Conservation (phyloP, 2,113 vertebrate genomes). For the Henicopernis longicauda region DNA sequence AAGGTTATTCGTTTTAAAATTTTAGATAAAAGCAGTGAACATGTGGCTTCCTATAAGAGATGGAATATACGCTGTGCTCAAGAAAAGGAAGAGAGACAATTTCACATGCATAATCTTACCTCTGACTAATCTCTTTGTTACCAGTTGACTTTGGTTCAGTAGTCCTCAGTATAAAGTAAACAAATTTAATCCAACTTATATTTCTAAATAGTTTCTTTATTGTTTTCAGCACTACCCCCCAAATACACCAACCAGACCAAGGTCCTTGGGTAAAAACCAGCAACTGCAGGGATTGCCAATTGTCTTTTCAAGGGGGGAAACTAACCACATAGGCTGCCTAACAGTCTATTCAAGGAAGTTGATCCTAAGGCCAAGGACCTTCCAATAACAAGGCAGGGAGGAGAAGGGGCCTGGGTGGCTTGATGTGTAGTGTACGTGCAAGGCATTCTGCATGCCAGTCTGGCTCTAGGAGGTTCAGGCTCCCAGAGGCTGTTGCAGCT, state of each 20-base stretch:
- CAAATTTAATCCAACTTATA: neutral
- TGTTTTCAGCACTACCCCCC: neutral
- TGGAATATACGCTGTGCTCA: neutral
- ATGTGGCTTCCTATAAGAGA: neutral
- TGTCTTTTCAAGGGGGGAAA: neutral
- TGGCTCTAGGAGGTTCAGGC: neutral
- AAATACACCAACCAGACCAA: neutral
- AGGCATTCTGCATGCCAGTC: neutral
- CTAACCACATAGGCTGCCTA: neutral
- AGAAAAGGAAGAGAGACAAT: neutral
- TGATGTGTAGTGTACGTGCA: accelerated
- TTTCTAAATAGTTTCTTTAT: neutral
- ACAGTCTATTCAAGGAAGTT: neutral
- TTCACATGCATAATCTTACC: neutral
- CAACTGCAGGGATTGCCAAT: neutral
- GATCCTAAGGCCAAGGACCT: neutral
- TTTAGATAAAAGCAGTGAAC: neutral
- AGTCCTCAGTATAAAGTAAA: neutral
- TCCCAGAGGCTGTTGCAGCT: neutral
- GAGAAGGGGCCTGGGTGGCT: neutral
- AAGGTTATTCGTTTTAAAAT: neutral
- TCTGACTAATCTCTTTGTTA: neutral
- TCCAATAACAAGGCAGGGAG: neutral
- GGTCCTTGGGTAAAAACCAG: neutral
- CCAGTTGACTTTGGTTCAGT: neutral